Conservation (phyloP, 2,797 vertebrate species). For the Sebastes itinus region DNA sequence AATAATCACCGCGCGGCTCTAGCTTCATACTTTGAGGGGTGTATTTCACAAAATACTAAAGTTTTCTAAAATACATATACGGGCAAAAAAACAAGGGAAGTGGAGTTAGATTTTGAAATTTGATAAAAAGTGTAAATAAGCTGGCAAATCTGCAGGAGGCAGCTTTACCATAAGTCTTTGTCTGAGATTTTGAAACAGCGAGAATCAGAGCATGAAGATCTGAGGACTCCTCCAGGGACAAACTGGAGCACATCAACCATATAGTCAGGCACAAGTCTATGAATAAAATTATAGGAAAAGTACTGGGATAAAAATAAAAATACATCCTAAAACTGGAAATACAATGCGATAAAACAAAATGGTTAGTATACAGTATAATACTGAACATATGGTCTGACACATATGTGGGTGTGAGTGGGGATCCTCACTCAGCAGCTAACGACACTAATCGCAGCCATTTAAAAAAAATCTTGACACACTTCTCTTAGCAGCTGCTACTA, state of each 20-base stretch:
- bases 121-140: background rate
- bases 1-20: background rate
- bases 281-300: background rate
- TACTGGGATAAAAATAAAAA: background rate
- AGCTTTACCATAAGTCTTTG: background rate
- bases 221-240: background rate
- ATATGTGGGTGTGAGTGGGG: background rate
- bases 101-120: background rate
- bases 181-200: background rate
- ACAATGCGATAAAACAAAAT: background rate
- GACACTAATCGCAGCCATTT: slow-evolving; percentile 13
- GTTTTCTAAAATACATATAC: background rate
- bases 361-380: background rate
- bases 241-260: background rate
- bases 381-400: background rate
- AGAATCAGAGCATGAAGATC: background rate
- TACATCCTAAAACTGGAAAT: background rate
- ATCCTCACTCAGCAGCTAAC: background rate
- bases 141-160: background rate
- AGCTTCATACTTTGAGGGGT: background rate
- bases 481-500: slow-evolving; percentile 12
- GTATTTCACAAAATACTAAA: background rate
- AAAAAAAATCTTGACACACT: slow-evolving; percentile 1
- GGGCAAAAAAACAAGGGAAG: background rate
- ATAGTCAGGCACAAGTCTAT: background rate